Percentiles rank a stretch among this genome's conserved stretches.
Evolutionary conservation across 2,888 invertebrate species (phyloP).

Genomic region (Catocala nupta): DNA sequence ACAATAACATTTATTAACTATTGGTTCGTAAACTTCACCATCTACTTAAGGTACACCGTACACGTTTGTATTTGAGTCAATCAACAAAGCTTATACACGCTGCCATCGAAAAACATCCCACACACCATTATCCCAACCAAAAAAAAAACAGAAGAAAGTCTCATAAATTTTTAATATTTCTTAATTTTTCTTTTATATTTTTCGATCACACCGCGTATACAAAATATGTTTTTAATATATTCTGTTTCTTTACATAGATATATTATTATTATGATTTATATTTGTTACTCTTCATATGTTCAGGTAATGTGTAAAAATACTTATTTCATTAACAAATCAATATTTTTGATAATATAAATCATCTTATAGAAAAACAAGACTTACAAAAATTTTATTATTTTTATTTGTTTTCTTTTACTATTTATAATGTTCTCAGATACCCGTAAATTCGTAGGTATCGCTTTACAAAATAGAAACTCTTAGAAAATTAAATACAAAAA

Average conservation of each 20-base stretch:
- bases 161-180: slow-evolving; percentile 14
- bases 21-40: slow-evolving; percentile 83
- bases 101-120: slow-evolving; percentile 59
- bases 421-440: slow-evolving; percentile 63
- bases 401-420: slow-evolving; percentile 55
- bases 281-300: slow-evolving; percentile 80
- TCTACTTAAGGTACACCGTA: slow-evolving; percentile 86
- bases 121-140: slow-evolving; percentile 28
- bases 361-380: slow-evolving; percentile 83
- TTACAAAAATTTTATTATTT: slow-evolving; percentile 72
- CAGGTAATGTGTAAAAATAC: slow-evolving; percentile 86
- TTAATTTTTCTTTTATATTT: slow-evolving; percentile 24
- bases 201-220: slow-evolving; percentile 68
- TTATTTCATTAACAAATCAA: slow-evolving; percentile 82
- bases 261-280: slow-evolving; percentile 71
- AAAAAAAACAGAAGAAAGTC: slow-evolving; percentile 35
- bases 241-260: slow-evolving; percentile 80
- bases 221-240: slow-evolving; percentile 80
- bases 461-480: slow-evolving; percentile 82
- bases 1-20: slow-evolving; percentile 86
- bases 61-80: slow-evolving; percentile 81
- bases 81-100: slow-evolving; percentile 78
- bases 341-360: slow-evolving; percentile 80
- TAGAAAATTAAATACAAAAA: slow-evolving; percentile 50
- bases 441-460: slow-evolving; percentile 69